Evolutionary conservation across 2,113 vertebrate genomes (phyloP).

Genomic region (Syngnathus scovelli): DNA sequence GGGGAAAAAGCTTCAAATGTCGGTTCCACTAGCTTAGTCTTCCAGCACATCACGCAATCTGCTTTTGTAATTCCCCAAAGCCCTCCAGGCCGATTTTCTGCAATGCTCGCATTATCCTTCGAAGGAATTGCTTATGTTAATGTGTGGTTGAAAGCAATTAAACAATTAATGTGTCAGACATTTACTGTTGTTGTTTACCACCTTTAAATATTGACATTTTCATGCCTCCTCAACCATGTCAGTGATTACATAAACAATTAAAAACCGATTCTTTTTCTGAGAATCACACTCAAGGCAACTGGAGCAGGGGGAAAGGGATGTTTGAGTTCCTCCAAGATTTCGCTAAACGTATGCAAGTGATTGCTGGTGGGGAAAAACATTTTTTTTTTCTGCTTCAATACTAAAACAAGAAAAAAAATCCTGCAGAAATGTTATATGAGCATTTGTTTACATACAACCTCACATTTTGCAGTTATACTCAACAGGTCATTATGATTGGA

Average conservation of each 20-base stretch:
- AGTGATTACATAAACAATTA: conserved; percentile 25
- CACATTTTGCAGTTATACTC: neutral
- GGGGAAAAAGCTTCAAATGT: conserved; percentile 66
- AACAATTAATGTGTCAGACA: conserved; percentile 84
- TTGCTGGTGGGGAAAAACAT: no score
- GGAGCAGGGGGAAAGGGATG: neutral
- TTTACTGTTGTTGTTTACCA: conserved; percentile 63
- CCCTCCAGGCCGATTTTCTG: conserved; percentile 89
- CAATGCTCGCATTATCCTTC: conserved; percentile 79
- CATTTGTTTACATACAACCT: neutral
- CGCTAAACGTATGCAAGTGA: no score
- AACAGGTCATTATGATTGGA: neutral
- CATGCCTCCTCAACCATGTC: conserved; percentile 39
- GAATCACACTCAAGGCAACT: neutral
- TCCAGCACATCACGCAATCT: conserved; percentile 72
- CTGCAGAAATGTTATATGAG: neutral
- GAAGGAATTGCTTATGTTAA: conserved; percentile 83
- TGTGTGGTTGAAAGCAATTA: conserved; percentile 84
- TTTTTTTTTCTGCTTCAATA: neutral
- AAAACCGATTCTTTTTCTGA: neutral
- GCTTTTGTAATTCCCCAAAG: conserved; percentile 79
- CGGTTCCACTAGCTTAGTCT: conserved; percentile 80
- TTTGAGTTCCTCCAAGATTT: neutral
- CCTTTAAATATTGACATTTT: conserved; percentile 70
- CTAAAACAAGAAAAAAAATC: neutral